Percentiles rank a stretch among this genome's conserved stretches.
Conservation (phyloP, 30 jellyfish, hydroid and myxozoan genomes). For the Rhopilema esculentum region DNA sequence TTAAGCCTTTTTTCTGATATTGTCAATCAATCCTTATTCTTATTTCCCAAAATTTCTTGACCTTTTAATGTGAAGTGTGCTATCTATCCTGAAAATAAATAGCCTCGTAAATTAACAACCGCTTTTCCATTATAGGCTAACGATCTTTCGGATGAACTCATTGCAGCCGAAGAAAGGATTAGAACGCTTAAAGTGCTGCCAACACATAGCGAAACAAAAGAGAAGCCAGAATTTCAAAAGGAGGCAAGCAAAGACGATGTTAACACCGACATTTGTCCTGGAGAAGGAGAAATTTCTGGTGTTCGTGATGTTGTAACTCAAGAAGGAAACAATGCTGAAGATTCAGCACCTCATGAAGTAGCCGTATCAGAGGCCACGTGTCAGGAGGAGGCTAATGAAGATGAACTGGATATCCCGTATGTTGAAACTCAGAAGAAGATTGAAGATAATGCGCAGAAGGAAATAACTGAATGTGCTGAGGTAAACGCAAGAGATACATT, state of each 20-base stretch:
- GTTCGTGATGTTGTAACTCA: background rate
- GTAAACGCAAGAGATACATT: background rate
- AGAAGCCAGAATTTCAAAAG: background rate
- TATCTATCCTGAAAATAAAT: no score
- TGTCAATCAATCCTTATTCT: no score
- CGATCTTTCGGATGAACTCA: conserved; percentile 25
- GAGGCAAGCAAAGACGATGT: background rate
- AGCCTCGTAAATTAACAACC: no score
- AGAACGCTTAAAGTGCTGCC: background rate
- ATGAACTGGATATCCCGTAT: background rate
- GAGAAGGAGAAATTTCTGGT: background rate
- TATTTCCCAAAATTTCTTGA: background rate
- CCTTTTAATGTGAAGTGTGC: background rate
- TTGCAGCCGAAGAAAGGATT: background rate
- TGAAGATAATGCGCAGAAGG: background rate
- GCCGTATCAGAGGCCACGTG: background rate
- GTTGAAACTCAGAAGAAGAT: background rate
- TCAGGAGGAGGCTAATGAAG: background rate
- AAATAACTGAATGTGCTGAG: background rate
- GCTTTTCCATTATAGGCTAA: conserved; percentile 4
- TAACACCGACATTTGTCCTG: background rate
- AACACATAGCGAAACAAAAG: background rate
- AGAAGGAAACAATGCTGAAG: no score
- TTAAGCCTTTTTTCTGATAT: no score
- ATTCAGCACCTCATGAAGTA: background rate